Evolutionary conservation across 2,888 invertebrate species (phyloP).

Genomic region (Trissoscelio sp.): DNA sequence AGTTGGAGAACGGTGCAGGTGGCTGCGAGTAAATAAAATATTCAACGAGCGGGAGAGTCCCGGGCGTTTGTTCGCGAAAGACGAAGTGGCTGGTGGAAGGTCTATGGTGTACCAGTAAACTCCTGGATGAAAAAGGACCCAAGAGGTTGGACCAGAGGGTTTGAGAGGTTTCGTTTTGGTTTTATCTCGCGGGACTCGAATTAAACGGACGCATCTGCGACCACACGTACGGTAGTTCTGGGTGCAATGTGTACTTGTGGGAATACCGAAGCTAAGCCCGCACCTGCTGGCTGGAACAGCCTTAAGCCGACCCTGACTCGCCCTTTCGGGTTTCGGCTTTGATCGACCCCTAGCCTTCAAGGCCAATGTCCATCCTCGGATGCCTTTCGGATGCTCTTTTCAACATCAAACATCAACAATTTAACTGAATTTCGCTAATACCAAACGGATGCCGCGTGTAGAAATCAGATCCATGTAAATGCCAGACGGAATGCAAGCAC

Average conservation of each 20-base stretch:
- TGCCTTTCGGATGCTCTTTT: conserved; percentile 21
- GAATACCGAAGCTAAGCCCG: conserved; percentile 70
- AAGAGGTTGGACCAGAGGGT: too few species aligned
- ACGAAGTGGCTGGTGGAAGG: conserved; percentile 73
- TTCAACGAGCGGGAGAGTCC: conserved; percentile 76
- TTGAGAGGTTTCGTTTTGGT: conserved; percentile 70
- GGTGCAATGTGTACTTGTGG: conserved; percentile 64
- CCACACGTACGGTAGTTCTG: conserved; percentile 40
- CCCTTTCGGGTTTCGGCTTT: conserved; percentile 60
- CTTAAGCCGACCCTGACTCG: conserved; percentile 76
- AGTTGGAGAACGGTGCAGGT: conserved; percentile 30
- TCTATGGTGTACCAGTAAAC: too few species aligned
- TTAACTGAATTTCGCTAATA: conserved; percentile 16
- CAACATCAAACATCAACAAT: background rate
- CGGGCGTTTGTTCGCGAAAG: conserved; percentile 77
- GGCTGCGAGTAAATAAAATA: conserved; percentile 79
- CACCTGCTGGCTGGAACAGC: conserved; percentile 77
- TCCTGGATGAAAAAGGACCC: too few species aligned
- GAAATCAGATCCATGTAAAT: conserved; percentile 49
- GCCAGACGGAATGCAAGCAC: background rate
- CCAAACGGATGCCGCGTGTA: background rate
- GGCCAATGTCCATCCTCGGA: conserved; percentile 41
- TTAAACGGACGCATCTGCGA: conserved; percentile 68
- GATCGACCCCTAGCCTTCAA: conserved; percentile 44
- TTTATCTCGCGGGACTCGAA: conserved; percentile 79